phyloP scores from a whole-genome alignment of 2,113 vertebrate genomes.

The Saccopteryx bilineata region DNA sequence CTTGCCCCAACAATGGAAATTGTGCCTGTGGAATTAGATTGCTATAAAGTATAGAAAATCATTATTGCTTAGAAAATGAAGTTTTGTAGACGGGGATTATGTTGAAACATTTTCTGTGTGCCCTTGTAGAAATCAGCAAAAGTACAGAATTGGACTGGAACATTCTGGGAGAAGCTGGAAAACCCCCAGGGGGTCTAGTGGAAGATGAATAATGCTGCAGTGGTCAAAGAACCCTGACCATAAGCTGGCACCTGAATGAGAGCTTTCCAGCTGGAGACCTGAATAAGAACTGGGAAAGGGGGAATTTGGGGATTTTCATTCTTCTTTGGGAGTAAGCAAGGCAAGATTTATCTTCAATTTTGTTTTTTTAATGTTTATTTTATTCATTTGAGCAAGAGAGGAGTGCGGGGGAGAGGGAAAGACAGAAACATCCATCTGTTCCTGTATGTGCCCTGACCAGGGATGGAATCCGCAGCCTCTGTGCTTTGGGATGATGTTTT shows the following conservation, averaged over 20 bases:
- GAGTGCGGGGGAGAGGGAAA: no score
- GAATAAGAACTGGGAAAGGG: background rate
- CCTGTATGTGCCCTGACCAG: no score
- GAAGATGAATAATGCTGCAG: background rate
- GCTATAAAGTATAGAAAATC: constrained; percentile 24
- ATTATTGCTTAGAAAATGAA: background rate
- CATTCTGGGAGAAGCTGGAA: background rate
- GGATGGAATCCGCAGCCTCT: no score
- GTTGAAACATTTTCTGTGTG: background rate
- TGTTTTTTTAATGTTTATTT: no score
- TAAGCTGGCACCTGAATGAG: background rate
- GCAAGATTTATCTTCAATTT: background rate
- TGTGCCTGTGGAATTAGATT: background rate
- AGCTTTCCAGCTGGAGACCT: background rate
- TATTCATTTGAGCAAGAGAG: no score
- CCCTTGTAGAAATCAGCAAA: constrained; percentile 40
- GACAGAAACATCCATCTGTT: no score
- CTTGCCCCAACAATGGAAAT: background rate
- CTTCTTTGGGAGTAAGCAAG: background rate
- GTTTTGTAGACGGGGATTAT: constrained; percentile 9
- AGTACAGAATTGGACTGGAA: constrained; percentile 11
- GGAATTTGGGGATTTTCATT: background rate
- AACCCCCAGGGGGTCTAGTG: background rate
- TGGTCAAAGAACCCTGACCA: constrained; percentile 15
- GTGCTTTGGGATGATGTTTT: no score